phyloP scores from a whole-genome alignment of 2,113 vertebrate genomes.

The Mesocricetus auratus region DNA sequence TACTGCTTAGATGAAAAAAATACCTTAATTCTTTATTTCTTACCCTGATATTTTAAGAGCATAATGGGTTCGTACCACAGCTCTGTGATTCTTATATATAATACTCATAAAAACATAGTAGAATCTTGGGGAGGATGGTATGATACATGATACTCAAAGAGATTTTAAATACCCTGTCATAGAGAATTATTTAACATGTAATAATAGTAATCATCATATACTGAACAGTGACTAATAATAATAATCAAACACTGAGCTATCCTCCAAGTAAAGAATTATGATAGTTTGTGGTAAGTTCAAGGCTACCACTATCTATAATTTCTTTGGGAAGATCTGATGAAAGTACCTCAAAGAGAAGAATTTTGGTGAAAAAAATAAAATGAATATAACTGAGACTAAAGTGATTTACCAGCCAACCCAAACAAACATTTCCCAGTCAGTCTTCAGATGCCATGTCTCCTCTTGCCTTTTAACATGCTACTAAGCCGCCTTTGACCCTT shows the following conservation, averaged over 20 bases:
- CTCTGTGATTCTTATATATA: neutral
- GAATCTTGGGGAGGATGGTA: neutral
- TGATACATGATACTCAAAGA: neutral
- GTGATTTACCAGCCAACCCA: neutral
- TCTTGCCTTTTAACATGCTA: no score
- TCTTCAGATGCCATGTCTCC: neutral
- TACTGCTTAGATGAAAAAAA: neutral
- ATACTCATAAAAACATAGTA: neutral
- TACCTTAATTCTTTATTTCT: neutral
- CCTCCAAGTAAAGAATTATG: neutral
- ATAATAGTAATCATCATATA: neutral
- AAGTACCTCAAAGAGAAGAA: neutral
- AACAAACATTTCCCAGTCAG: neutral
- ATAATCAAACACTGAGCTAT: neutral
- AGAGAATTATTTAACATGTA: neutral
- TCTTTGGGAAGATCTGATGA: neutral
- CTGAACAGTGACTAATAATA: no score
- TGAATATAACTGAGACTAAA: neutral
- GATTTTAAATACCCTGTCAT: neutral
- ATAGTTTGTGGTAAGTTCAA: neutral
- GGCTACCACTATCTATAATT: neutral
- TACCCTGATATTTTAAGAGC: neutral
- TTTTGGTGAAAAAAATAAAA: neutral
- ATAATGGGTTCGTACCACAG: neutral
- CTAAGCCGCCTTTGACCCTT: neutral